Base-by-base conservation (phyloP, 2,113 vertebrate species). In the Phodopus roborovskii region DNA sequence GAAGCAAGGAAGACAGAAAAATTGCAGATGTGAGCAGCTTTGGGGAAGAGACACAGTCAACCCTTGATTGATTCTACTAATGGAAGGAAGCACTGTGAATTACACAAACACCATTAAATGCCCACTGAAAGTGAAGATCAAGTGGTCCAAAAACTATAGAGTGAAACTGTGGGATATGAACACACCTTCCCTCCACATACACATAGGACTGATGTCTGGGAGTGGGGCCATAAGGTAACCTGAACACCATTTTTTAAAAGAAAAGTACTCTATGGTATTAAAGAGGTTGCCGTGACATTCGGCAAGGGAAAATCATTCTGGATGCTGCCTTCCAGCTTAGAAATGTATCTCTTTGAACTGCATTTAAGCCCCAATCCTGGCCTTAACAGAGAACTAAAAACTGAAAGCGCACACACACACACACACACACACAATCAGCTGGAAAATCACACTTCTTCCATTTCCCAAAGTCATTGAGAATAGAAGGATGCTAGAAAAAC, bases 61-160 rank as follows among this genome's bases (percentile, higher is more conserved):
- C 48, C 39, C 42, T 90, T 56, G 71, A 93, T 86, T 58, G 90
- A 96, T 50, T 95, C 81, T 85, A 36, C 95, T 91, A 94, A 96
- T 79, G 86, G 48, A 66, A 95, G 91, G 45, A 62, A 93, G 42
- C 82, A 74, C 17, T 88, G 88, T 78, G 68, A 77, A 77, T 91
- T 94, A 86, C 56, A 94, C 58, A 94, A 90, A 93, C 71, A 93
- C 53, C 91, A 91, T 68, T 71, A 92, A 94, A 87, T 86, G 73
- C 64, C 91, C 86, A 64, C 78, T 39, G 48, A 97, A 94, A 88
- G 88, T 50, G 28, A 93, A 62, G 71, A 56, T 81, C 83, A 39
- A 82, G 42, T 81, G 87, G 64, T 77, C 68, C 42, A 68, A 94
- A 96, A 66, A 82, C 86, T 75, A 64, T 48, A 95, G 90, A 60